These are phyloP conservation scores for Strongylocentrotus purpuratus DNA, from an alignment of 35 echinoderm and acorn worm species.

Conservation along the genomic window DNA sequence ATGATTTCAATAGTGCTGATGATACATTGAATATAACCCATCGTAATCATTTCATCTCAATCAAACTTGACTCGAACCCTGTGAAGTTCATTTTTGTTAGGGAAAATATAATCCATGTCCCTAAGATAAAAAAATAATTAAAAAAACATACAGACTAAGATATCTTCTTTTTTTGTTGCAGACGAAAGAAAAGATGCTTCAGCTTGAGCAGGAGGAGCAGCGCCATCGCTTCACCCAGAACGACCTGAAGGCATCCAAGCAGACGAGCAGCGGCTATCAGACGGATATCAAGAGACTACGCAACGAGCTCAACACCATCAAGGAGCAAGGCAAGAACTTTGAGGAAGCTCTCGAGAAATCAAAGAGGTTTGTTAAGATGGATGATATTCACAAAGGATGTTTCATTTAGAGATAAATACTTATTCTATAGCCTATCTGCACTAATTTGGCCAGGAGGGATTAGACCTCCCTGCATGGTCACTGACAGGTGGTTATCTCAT, in stretches of 20 bases:
- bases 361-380: constrained; percentile 63
- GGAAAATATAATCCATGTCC: too few species aligned
- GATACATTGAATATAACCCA: background rate
- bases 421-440: too few species aligned
- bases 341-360: constrained; percentile 65
- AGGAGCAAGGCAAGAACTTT: constrained; percentile 57
- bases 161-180: background rate
- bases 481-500: too few species aligned
- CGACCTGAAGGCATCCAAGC: constrained; percentile 73
- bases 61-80: too few species aligned
- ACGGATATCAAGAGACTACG: constrained; percentile 80
- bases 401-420: too few species aligned
- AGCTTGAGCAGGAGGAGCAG: constrained; percentile 81
- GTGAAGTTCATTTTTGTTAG: too few species aligned
- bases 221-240: constrained; percentile 57
- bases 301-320: constrained; percentile 63
- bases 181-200: constrained; percentile 70
- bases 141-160: background rate
- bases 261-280: constrained; percentile 53
- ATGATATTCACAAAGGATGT: too few species aligned
- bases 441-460: too few species aligned
- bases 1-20: background rate
- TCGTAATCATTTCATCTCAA: too few species aligned
- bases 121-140: background rate
- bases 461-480: too few species aligned